These are phyloP conservation scores for Scylla paramamosain DNA, from an alignment of 1,140 invertebrate genomes.

Conservation along the genomic window DNA sequence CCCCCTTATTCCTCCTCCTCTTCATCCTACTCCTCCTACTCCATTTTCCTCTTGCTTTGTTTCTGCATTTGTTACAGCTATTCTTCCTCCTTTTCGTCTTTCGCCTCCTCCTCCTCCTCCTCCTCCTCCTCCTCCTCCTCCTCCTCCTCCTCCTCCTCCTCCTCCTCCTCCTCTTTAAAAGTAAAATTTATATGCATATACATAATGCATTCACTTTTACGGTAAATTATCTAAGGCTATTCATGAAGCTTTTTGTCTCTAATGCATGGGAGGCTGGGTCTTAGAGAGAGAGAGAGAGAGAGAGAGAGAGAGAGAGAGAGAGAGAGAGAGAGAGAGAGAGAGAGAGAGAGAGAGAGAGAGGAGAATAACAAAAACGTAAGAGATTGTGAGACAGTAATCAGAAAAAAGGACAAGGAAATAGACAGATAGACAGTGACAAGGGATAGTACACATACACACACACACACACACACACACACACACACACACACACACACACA, in stretches of 20 bases:
- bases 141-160: no score
- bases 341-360: neutral
- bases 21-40: no score
- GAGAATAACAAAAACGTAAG: neutral
- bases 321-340: neutral
- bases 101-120: no score
- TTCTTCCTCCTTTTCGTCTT: no score
- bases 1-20: no score
- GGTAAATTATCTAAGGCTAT: neutral
- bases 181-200: neutral
- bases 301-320: neutral
- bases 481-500: conserved; percentile 27
- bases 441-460: neutral
- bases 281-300: neutral
- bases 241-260: neutral
- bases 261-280: neutral
- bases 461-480: conserved; percentile 32
- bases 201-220: neutral
- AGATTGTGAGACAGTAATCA: neutral
- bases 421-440: neutral
- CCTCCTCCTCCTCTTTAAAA: neutral
- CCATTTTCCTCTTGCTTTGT: no score
- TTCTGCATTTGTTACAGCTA: no score
- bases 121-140: neutral
- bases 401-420: neutral